These are phyloP conservation scores for Hylaeus anthracinus DNA, from an alignment of 1,140 invertebrate species.

Conservation along the genomic window DNA sequence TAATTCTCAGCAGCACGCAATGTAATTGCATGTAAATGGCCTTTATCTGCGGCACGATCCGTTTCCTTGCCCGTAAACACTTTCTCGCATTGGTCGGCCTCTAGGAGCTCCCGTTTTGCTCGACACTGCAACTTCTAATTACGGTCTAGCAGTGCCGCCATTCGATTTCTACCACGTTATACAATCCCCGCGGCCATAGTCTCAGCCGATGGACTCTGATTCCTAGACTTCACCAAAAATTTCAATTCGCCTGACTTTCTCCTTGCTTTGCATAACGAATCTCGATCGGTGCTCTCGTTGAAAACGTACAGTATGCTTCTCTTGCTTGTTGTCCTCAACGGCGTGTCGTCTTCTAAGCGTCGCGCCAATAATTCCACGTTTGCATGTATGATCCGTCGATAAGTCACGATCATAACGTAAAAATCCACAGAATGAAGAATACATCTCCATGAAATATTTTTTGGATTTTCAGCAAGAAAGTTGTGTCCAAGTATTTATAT, in stretches of 20 bases:
- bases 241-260: conserved; percentile 41
- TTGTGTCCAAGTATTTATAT: too few relatives aligned
- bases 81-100: conserved; percentile 67
- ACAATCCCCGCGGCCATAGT: conserved; percentile 36
- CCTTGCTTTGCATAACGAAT: conserved; percentile 44
- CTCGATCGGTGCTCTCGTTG: background rate
- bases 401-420: too few relatives aligned
- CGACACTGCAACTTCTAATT: conserved; percentile 62
- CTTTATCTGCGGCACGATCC: conserved; percentile 74
- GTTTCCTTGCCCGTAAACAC: conserved; percentile 75
- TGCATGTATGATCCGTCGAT: too few relatives aligned
- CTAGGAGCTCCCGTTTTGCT: conserved; percentile 55
- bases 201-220: background rate
- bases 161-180: conserved; percentile 66
- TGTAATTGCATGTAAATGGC: conserved; percentile 77
- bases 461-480: too few relatives aligned
- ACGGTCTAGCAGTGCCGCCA: conserved; percentile 36
- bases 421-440: too few relatives aligned
- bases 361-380: too few relatives aligned
- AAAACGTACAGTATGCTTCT: too few relatives aligned
- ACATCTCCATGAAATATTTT: too few relatives aligned
- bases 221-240: conserved; percentile 46
- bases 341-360: too few relatives aligned
- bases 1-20: conserved; percentile 68
- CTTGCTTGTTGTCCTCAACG: too few relatives aligned